Conservation (phyloP, 2,113 vertebrate species). For the Muscicapa adusta region DNA sequence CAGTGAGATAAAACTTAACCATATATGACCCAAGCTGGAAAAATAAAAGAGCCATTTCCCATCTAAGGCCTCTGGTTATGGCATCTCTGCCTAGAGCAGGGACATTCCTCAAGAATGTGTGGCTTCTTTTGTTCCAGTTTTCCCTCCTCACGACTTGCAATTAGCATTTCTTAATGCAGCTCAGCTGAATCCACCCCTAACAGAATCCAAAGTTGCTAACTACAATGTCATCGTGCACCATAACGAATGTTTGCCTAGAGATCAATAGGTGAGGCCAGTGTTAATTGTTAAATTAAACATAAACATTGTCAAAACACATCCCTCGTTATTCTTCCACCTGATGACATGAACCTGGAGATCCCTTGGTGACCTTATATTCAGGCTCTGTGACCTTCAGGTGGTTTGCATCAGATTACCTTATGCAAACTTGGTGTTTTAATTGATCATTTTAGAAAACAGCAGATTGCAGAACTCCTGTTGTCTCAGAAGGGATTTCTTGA, state of each 20-base stretch:
- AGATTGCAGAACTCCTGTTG: background rate
- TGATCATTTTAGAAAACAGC: background rate
- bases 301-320: slow-evolving; percentile 52
- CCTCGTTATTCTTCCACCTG: slow-evolving; percentile 16
- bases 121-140: slow-evolving; percentile 13
- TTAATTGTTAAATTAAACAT: slow-evolving; percentile 59
- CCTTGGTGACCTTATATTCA: slow-evolving; percentile 33
- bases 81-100: background rate
- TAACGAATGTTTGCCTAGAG: slow-evolving; percentile 45
- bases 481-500: background rate
- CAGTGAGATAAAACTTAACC: background rate
- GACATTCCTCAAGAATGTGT: background rate
- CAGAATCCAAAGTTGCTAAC: slow-evolving; percentile 25
- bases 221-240: slow-evolving; percentile 21
- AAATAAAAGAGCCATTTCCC: background rate
- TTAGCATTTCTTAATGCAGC: slow-evolving; percentile 42
- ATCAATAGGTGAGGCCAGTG: slow-evolving; percentile 55
- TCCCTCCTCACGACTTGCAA: slow-evolving; percentile 15
- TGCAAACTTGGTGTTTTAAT: slow-evolving; percentile 44
- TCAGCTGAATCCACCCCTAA: background rate
- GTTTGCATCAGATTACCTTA: slow-evolving; percentile 45
- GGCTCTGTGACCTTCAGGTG: slow-evolving; percentile 53
- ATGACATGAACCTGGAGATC: slow-evolving; percentile 37
- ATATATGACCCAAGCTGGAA: background rate
- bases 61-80: background rate